Conservation (phyloP, 2,888 invertebrate species). For the Drosophila phalerata region DNA sequence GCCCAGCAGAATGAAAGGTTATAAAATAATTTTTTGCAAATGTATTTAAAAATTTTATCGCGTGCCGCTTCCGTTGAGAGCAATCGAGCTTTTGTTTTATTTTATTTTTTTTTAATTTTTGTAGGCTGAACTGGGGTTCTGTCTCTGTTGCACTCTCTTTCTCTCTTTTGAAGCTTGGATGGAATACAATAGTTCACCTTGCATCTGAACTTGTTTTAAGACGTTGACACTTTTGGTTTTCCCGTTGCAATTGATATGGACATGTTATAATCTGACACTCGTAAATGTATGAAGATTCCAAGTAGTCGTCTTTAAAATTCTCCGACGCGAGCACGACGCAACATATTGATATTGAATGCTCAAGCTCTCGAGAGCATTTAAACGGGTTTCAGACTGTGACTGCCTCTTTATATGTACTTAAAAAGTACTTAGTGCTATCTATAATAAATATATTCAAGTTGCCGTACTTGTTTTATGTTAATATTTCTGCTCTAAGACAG, state of each 20-base stretch:
- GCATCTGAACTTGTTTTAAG: constrained; percentile 53
- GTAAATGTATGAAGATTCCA: constrained; percentile 16
- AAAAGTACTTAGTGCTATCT: constrained; percentile 5
- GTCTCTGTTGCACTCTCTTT: not conserved
- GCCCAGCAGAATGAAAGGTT: constrained; percentile 19
- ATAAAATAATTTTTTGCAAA: constrained; percentile 10
- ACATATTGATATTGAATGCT: constrained; percentile 20
- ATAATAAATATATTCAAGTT: constrained; percentile 5
- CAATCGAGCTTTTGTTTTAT: constrained; percentile 23
- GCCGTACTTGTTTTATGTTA: not conserved
- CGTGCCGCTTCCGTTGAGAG: constrained; percentile 64
- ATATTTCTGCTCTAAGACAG: constrained; percentile 2
- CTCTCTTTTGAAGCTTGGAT: constrained; percentile 16
- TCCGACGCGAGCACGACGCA: constrained; percentile 10
- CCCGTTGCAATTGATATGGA: constrained; percentile 30
- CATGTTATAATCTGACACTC: not conserved
- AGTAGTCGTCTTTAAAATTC: constrained; percentile 23
- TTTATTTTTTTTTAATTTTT: constrained; percentile 14
- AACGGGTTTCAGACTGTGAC: constrained; percentile 2
- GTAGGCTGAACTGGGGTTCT: not conserved
- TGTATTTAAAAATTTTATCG: constrained; percentile 56
- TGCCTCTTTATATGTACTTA: constrained; percentile 31
- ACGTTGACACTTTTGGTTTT: constrained; percentile 51
- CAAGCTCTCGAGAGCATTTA: constrained; percentile 34
- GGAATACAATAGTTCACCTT: constrained; percentile 52